Evolutionary conservation across 1,140 invertebrate species (phyloP).

Genomic region (Ceratina australensis): DNA sequence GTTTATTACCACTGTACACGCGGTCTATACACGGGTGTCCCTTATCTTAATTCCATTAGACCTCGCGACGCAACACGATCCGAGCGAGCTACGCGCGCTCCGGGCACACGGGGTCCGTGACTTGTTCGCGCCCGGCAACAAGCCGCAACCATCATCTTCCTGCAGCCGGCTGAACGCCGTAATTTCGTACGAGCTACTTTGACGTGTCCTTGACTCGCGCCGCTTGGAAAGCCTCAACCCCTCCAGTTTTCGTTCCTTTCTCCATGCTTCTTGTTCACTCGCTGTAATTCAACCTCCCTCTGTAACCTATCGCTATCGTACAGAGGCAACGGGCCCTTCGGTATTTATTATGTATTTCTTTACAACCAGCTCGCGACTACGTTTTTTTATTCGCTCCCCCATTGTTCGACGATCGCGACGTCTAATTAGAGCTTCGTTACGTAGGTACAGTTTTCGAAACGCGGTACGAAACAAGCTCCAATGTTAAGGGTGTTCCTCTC

Average conservation of each 20-base stretch:
- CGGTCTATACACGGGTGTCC: conserved; percentile 33
- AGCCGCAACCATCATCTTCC: not conserved
- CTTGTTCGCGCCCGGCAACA: conserved; percentile 12
- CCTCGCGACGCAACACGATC: conserved; percentile 39
- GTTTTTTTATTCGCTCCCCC: conserved; percentile 29
- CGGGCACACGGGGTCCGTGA: conserved; percentile 21
- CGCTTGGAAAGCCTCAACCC: conserved; percentile 30
- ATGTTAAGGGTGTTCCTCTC: not conserved
- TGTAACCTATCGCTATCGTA: conserved; percentile 2
- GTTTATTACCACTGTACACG: conserved; percentile 36
- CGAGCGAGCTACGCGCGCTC: conserved; percentile 27
- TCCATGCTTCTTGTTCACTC: conserved; percentile 15
- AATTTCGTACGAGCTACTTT: conserved; percentile 43
- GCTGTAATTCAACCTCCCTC: conserved; percentile 11
- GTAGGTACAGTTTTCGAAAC: not conserved
- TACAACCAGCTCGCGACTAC: not conserved
- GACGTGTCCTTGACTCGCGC: conserved; percentile 47
- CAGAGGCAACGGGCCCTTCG: not conserved
- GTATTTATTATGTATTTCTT: conserved; percentile 17
- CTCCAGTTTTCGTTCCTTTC: not conserved
- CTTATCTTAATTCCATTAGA: conserved; percentile 63
- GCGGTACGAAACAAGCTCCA: not conserved
- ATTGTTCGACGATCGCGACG: conserved; percentile 18
- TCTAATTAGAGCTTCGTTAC: conserved; percentile 36
- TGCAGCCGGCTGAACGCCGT: conserved; percentile 13